A percentile compares a stretch with the other conserved stretches of the same genome.
These are phyloP conservation scores for Murina feae DNA, from an alignment of 2,113 vertebrate species.

Conservation along the genomic window DNA sequence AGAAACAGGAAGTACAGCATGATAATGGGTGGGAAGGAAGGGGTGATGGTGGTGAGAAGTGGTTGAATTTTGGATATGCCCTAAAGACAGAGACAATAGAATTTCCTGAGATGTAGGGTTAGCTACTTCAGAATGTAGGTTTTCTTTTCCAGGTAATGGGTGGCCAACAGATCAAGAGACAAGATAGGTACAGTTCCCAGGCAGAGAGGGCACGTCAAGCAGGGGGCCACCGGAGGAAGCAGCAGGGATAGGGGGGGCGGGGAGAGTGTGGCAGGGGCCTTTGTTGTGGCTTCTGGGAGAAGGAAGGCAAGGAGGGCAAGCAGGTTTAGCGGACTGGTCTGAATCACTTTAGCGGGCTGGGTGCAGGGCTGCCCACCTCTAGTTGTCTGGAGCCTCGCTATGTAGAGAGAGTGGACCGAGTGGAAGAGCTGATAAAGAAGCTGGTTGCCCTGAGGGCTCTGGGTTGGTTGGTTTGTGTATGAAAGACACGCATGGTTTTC, in stretches of 20 bases:
- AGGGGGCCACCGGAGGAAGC: neutral
- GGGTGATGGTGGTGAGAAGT: neutral
- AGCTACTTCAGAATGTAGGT: neutral
- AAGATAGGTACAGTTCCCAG: neutral
- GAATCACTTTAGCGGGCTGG: neutral
- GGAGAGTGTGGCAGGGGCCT: neutral
- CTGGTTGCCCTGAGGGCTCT: neutral
- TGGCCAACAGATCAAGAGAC: neutral
- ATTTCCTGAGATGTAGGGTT: neutral
- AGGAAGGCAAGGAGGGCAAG: neutral
- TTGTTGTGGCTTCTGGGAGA: neutral
- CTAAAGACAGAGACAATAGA: neutral
- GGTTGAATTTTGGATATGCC: accelerated
- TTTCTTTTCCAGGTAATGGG: neutral
- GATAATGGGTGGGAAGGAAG: neutral
- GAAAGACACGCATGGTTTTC: neutral
- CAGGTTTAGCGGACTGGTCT: no score
- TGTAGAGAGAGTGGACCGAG: neutral
- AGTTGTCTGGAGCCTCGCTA: neutral
- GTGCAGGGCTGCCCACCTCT: neutral
- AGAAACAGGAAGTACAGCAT: no score
- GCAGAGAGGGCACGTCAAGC: no score
- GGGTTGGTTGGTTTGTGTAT: neutral
- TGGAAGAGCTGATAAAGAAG: neutral
- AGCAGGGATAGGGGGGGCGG: neutral